Base-by-base conservation (phyloP, 2,797 vertebrate species). In the Dallia pectoralis region DNA sequence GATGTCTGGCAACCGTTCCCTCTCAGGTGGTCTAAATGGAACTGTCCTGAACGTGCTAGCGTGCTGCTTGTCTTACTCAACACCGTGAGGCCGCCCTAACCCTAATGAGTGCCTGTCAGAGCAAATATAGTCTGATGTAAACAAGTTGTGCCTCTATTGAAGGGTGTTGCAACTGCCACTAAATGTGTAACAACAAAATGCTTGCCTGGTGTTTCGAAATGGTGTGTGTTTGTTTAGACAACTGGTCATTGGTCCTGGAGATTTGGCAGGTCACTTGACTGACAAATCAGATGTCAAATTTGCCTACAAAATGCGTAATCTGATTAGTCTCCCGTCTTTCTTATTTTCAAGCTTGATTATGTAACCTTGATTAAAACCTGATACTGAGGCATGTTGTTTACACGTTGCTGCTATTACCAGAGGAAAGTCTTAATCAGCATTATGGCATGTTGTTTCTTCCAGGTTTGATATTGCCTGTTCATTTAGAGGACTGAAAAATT, bases 21-120 rank as follows among this genome's bases (percentile, higher is more conserved):
- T 87, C 81, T 83, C 91, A 95, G 94, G 94, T 95, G 91, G 86
- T 77, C 85, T 88, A 86, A 72, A 88, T 89, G 79, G 82, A 81
- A 79, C 83, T 85, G 81, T 74, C 89, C 87, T 89, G 88, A 80
- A 80, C 85, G 70, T 85, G 76, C 86, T 85, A 27, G 44, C 61
- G 70, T 70, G 79, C 67, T 73, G 79, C 67, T 73, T 36, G 68
- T 75, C 74, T 83, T 74, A 69, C 33, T 74, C 56, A 82, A 56
- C 30, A 33, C 12, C 80, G 59, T 65, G 73, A 30, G 3, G 14
- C 25, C 32, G 0, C 76, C 67, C 82, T 86, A 84, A 82, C 76
- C 30, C 53, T 68, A 67, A 78, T 67, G 48, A 27, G 22, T 73
- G 62, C 29, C 63, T 78, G 48, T 73, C 15, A 67, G 49, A 9